phyloP scores from a whole-genome alignment of 2,113 vertebrate genomes.

The Gopherus flavomarginatus region DNA sequence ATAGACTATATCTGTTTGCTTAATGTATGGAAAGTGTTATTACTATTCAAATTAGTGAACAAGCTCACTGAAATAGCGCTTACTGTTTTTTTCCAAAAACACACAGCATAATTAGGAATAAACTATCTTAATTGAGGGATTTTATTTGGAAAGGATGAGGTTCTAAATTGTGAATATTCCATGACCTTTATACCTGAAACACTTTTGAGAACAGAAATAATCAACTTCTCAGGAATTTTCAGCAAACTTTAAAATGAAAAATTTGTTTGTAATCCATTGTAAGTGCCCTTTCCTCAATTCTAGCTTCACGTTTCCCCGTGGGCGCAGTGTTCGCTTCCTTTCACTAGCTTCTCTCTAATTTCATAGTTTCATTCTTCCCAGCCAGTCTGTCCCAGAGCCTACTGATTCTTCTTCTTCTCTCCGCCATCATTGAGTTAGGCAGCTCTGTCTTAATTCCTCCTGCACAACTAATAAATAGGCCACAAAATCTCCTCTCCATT shows the following conservation, averaged over 20 bases:
- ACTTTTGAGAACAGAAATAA: neutral
- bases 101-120: too few relatives aligned
- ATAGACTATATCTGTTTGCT: neutral
- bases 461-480: neutral
- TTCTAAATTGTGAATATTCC: neutral
- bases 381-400: neutral
- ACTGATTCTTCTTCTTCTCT: neutral
- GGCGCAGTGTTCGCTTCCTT: neutral
- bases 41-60: neutral
- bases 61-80: neutral
- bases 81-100: neutral
- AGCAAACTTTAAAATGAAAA: neutral
- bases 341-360: neutral
- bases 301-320: neutral
- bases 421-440: neutral
- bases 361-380: neutral
- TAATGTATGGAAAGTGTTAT: neutral
- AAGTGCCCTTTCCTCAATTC: neutral
- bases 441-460: neutral
- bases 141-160: neutral
- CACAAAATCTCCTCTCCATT: neutral
- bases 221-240: neutral
- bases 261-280: neutral
- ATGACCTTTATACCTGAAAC: too few relatives aligned
- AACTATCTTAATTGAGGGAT: neutral